Evolutionary conservation across 2,113 vertebrate species (phyloP), one percentile per base, ranked within the genome.

Genomic region (Acrocephalus kingi): DNA sequence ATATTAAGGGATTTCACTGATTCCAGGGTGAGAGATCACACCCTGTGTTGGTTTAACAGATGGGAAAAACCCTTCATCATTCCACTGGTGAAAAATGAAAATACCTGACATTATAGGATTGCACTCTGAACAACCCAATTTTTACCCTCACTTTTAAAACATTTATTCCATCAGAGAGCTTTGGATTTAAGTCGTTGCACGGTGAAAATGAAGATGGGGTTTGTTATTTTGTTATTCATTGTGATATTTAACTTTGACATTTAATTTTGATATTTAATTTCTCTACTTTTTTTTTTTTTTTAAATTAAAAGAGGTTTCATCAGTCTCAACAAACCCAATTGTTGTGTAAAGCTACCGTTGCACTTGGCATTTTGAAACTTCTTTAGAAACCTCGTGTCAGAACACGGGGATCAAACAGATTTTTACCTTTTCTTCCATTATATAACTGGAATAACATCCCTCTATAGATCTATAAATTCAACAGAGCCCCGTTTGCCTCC

Each of bases 241-340:
- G 43, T 43, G 21, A 27, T 27, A 49, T 59, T 5, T 3, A 18
- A 48, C 25, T 21, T 48, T 0, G 4, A 37, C 18, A 13, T 61
- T 8, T 3, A 16, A 48, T 59, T 58, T 49, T 2, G 2, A 24
- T 19, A 7, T 55, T 4, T 3, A 17, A 61, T 81, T 41, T 66
- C 21, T 69, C 27, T 4, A 1, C 37, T 1, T 5, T 0, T 9
- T 48, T 48, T 24, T 52, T 48, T 41, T 62, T 13, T 35, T 35
- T 35, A 35, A 15, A 46, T 27, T 31, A 23, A 46, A 51, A 48
- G 37, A 8, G 2, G 6, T 5, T n/a, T 8, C 51, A 55, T 8
- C 54, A 45, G 11, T 21, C 33, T 84, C 54, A 71, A 10, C 19
- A 73, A 43, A 43, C 6, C 15, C 10, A 20, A 4, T 10, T 56